Evolutionary conservation across 2,113 vertebrate species (phyloP), one percentile per base, ranked within the genome.

Genomic region (Irena cyanogastra): DNA sequence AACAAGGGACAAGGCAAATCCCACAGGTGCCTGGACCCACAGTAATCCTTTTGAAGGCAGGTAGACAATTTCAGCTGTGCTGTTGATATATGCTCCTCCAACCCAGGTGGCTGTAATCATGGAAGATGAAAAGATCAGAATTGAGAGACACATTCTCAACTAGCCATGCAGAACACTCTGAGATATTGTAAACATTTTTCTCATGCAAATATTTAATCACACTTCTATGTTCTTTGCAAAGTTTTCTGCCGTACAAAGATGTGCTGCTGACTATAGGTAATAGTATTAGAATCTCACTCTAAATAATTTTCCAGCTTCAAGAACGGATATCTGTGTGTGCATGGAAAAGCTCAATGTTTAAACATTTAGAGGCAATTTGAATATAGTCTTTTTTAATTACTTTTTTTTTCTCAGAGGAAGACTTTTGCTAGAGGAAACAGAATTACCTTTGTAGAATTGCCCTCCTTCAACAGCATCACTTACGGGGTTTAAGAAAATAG

Each of bases 71-170:
- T 99, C 98, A 88, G 98, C 98, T 20, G 97, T 98, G 37, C 98
- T 98, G 5, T 98, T 97, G 72, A 99, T 98, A 83, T 98, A 99
- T 28, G 98, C 98, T 95, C 98, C 98, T 88, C 98, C 98, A 50
- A 99, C 98, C 98, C 98, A 98, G 3, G 98, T 98, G 39, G 98
- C 98, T 99, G 95, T 54, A 53, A 88, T 83, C 15, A 50, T 27
- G 11, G n/a, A 53, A 90, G 35, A 61, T 23, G 28, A 26, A 80
- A 28, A 70, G 33, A 35, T 87, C 69, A 94, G 52, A 65, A 75
- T 7, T 21, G 11, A 6, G 3, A 31, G 11, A 53, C 9, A 5
- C 26, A 11, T 42, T 83, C 49, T 75, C 45, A 68, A 1, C 30
- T 17, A 31, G 42, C 47, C 24, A 45, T 72, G 13, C 22, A 59